A percentile compares a stretch with the other conserved stretches of the same genome.
Conservation (phyloP, 2,113 vertebrate genomes). For the Calyptommatus sinebrachiatus region DNA sequence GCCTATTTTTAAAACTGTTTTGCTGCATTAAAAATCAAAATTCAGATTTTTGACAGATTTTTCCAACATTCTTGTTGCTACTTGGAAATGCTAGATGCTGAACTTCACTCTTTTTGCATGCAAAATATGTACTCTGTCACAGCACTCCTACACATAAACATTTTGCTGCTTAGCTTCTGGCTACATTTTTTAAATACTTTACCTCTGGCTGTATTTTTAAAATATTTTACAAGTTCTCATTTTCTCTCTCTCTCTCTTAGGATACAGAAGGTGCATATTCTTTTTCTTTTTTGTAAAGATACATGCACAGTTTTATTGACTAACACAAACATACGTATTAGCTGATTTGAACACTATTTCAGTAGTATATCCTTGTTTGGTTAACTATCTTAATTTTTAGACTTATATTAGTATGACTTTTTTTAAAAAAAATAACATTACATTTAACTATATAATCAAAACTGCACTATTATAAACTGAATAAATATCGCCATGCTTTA, state of each 20-base stretch:
- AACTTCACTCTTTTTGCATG: background rate
- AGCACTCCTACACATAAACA: background rate
- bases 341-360: background rate
- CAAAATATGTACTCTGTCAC: background rate
- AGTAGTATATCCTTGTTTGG: background rate
- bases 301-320: background rate
- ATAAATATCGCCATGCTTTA: background rate
- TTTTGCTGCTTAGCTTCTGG: background rate
- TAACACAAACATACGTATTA: background rate
- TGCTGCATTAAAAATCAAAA: too few relatives aligned
- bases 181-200: too few relatives aligned
- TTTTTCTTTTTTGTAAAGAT: too few relatives aligned
- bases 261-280: background rate
- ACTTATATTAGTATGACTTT: slow-evolving; percentile 1
- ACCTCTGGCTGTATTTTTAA: too few relatives aligned
- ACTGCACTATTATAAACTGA: too few relatives aligned
- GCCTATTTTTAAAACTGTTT: background rate
- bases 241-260: background rate
- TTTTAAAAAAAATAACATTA: background rate
- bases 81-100: background rate
- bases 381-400: background rate
- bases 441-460: too few relatives aligned
- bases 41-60: too few relatives aligned
- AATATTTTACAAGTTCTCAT: background rate
- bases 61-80: too few relatives aligned